Conservation (phyloP, 2,888 invertebrate species). For the Aleiodes leptofemur region DNA sequence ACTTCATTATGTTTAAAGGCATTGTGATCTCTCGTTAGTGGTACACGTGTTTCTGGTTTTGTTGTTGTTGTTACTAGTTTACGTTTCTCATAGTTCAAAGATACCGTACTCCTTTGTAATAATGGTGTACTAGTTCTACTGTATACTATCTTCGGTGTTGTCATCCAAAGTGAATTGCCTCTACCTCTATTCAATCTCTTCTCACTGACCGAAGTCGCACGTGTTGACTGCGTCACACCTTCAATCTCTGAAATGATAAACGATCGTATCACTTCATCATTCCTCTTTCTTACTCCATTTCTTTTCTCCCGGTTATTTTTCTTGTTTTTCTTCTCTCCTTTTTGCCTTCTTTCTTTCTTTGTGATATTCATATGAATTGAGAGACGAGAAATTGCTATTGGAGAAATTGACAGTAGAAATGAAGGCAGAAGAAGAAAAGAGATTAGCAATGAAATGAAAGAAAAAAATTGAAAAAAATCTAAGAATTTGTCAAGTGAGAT, state of each 20-base stretch:
- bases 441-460: no score
- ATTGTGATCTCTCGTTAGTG: constrained; percentile 67
- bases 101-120: constrained; percentile 68
- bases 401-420: background rate
- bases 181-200: constrained; percentile 62
- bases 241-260: constrained; percentile 64
- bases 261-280: constrained; percentile 7
- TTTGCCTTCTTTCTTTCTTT: background rate
- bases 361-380: constrained; percentile 7
- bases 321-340: background rate
- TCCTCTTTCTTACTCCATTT: constrained; percentile 1
- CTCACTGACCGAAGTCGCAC: constrained; percentile 61
- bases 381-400: background rate
- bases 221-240: constrained; percentile 61
- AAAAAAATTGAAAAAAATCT: background rate
- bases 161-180: constrained; percentile 61
- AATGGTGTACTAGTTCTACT: constrained; percentile 68
- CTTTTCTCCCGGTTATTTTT: background rate
- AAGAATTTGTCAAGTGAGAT: background rate
- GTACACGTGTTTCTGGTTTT: constrained; percentile 63
- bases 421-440: no score
- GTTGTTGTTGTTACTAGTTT: constrained; percentile 61
- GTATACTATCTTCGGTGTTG: constrained; percentile 62
- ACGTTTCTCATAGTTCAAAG: constrained; percentile 61
- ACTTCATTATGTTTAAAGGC: constrained; percentile 66